A percentile compares a stretch with the other conserved stretches of the same genome.
phyloP scores from a whole-genome alignment of 2,888 invertebrate species.

The Eremobia ochroleuca region DNA sequence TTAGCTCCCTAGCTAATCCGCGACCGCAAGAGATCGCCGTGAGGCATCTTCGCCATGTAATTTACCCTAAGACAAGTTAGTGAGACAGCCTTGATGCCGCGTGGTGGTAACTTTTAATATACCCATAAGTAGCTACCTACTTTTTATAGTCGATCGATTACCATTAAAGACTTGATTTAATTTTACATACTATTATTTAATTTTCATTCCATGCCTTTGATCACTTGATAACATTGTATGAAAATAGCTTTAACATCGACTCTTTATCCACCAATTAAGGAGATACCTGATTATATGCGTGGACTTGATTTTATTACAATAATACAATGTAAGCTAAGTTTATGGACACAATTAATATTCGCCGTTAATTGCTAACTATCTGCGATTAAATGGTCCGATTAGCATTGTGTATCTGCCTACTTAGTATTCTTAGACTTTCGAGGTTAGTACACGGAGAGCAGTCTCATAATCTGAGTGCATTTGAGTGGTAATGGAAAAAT shows the following conservation, averaged over 20 bases:
- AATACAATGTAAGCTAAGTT: conserved; percentile 31
- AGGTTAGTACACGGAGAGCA: too few relatives aligned
- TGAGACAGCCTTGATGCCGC: background rate
- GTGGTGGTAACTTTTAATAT: too few relatives aligned
- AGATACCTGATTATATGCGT: conserved; percentile 6
- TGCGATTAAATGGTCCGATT: conserved; percentile 19
- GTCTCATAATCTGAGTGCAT: too few relatives aligned
- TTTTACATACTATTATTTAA: conserved; percentile 3
- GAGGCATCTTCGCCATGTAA: too few relatives aligned
- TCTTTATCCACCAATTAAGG: conserved; percentile 21
- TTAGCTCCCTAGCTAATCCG: too few relatives aligned
- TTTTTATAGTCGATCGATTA: background rate
- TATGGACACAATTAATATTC: background rate
- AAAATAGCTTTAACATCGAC: background rate
- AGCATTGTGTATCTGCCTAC: background rate
- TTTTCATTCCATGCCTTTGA: conserved; percentile 5
- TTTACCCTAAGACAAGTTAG: background rate
- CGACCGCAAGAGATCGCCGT: too few relatives aligned
- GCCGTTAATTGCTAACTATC: background rate
- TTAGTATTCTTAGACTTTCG: background rate
- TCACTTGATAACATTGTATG: conserved; percentile 39
- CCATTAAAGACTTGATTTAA: conserved; percentile 1
- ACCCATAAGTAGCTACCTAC: background rate
- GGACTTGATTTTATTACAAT: conserved; percentile 31
- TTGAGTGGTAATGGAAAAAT: too few relatives aligned